A percentile compares a stretch with the other conserved stretches of the same genome.
Evolutionary conservation across 2,113 vertebrate species (phyloP).

Genomic region (Percina caprodes): DNA sequence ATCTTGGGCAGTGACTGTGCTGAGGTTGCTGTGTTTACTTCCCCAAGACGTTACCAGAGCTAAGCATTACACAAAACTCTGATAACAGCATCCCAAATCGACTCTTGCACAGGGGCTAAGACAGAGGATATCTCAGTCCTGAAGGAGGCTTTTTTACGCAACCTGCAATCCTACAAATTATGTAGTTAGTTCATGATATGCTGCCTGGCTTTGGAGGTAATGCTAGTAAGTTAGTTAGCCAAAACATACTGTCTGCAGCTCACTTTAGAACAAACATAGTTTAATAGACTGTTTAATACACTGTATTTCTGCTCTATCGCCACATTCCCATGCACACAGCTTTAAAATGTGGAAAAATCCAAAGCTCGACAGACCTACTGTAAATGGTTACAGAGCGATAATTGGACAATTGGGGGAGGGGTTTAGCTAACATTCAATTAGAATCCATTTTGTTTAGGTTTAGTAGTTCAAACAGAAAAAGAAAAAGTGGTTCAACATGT

Average conservation of each 20-base stretch:
- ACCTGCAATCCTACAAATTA: neutral
- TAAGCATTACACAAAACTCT: neutral
- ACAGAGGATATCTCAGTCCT: neutral
- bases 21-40: neutral
- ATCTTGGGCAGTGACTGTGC: no score
- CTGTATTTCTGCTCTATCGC: no score
- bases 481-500: constrained; percentile 2
- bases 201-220: neutral
- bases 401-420: neutral
- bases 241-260: neutral
- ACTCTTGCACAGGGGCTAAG: neutral
- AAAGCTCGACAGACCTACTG: neutral
- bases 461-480: neutral
- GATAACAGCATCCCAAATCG: neutral
- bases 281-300: neutral
- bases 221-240: neutral
- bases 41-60: neutral
- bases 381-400: neutral
- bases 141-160: neutral
- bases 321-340: no score
- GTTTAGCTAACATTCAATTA: neutral
- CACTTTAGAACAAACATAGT: neutral
- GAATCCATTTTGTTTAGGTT: constrained; percentile 27
- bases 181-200: neutral
- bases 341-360: neutral